Base-by-base conservation (phyloP, 2,888 invertebrate genomes). In the Linnaemya vulpina region DNA sequence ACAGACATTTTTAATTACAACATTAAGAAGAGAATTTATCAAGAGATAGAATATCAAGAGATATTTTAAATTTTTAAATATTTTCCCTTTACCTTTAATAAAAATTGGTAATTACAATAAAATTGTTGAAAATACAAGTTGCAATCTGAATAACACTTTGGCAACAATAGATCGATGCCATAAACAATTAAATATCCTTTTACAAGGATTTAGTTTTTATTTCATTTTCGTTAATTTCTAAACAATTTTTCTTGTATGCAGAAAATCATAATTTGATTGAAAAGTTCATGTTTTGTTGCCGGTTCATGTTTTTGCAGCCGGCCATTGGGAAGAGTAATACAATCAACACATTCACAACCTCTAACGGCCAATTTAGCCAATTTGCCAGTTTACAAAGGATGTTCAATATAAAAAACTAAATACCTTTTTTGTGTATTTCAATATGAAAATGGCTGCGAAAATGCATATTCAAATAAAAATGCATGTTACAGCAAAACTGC, bases 321-420 rank as follows among this genome's bases (percentile, higher is more conserved):
- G 8, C 17, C 20, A 38, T 22, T 60, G 60, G 65, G 25, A 65
- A 17, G 53, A 53, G 65, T 75, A 71, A 82, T 60, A 25, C 65
- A 85, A 82, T 82, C 75, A 82, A 82, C 85, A 82, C 74, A 71
- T 85, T 82, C 46, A 53, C 70, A 71, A 63, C 63, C 75, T 73
- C 63, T 71, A 85, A 82, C 79, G 71, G 74, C 30, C 75, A 75
- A 75, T 85, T 82, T 40, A 75, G 60, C 46, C 82, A 85, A 85
- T 85, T 85, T 82, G 78, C 60, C 75, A 75, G 60, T 9, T 22
- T 65, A 67, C 62, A 78, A 78, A 73, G 81, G 38, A 74, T 70
- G 60, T 40, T 40, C 40, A 51, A 63, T 46, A 63, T 9, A 13
- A 17, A 25, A 30, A n/a, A n/a, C n/a, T n/a, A n/a, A n/a, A 11